phyloP scores from a whole-genome alignment of 2,797 vertebrate genomes.

The Rhyacichthys aspro region DNA sequence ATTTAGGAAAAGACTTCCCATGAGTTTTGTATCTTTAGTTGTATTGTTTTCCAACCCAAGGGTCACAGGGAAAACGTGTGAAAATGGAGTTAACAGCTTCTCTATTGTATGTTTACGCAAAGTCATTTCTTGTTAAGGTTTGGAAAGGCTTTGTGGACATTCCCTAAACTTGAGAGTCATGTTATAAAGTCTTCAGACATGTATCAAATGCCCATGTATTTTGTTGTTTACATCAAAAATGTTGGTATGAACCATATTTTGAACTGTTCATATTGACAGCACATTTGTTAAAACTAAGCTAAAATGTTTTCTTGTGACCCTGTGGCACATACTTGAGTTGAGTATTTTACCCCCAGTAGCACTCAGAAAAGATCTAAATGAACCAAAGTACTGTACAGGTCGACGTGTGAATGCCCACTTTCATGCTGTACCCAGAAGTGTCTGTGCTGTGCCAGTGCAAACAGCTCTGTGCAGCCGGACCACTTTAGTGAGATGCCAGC shows the following conservation, averaged over 20 bases:
- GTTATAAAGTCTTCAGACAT: not conserved
- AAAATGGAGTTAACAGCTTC: not conserved
- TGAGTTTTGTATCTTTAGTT: slow-evolving; percentile 29
- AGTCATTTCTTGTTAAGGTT: too few relatives aligned
- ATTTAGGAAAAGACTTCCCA: slow-evolving; percentile 9
- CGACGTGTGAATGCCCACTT: slow-evolving; percentile 66
- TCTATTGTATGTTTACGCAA: not conserved
- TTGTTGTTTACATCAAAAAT: slow-evolving; percentile 4
- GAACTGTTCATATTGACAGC: not conserved
- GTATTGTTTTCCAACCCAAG: slow-evolving; percentile 13
- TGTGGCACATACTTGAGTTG: slow-evolving; percentile 4
- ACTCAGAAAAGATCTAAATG: slow-evolving; percentile 42
- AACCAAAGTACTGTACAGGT: slow-evolving; percentile 73
- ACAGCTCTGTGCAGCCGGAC: slow-evolving; percentile 32
- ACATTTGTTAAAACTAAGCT: slow-evolving; percentile 3
- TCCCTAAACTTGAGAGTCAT: not conserved
- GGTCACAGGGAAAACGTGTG: not conserved
- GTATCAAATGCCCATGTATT: not conserved
- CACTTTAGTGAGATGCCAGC: slow-evolving; percentile 33
- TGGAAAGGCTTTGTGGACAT: not conserved
- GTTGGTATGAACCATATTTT: slow-evolving; percentile 3
- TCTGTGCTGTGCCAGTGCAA: slow-evolving; percentile 40
- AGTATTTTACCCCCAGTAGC: slow-evolving; percentile 17
- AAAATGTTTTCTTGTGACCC: not conserved
- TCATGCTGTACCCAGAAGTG: slow-evolving; percentile 56